These are phyloP conservation scores for Oryzias sinensis DNA, from an alignment of 2,797 vertebrate genomes.

Conservation along the genomic window DNA sequence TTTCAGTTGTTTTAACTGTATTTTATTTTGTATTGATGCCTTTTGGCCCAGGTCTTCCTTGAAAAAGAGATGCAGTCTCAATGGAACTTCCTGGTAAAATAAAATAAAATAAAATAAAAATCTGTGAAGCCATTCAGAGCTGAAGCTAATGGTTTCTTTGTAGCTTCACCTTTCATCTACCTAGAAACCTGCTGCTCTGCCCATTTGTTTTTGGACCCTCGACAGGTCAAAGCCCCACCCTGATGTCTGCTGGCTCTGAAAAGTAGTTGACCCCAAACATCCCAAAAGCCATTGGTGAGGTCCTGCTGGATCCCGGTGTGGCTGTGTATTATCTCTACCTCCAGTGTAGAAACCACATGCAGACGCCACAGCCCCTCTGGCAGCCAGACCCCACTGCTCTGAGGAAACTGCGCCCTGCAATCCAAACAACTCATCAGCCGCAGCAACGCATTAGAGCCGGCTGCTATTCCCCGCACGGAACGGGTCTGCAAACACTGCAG, in stretches of 20 bases:
- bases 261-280: conserved; percentile 66
- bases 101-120: no score
- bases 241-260: conserved; percentile 57
- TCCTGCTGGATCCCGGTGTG: conserved; percentile 44
- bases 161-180: conserved; percentile 8
- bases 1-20: no score
- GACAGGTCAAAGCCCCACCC: conserved; percentile 61
- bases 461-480: conserved; percentile 56
- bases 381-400: conserved; percentile 46
- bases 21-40: no score
- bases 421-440: conserved; percentile 66
- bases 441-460: conserved; percentile 34
- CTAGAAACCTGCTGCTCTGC: conserved; percentile 5
- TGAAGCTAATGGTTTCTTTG: conserved; percentile 11
- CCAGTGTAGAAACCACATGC: conserved; percentile 60
- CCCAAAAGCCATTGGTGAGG: conserved; percentile 54
- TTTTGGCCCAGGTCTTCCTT: no score
- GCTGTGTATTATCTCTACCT: conserved; percentile 65
- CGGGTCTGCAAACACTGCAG: conserved; percentile 41
- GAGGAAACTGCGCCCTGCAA: conserved; percentile 70
- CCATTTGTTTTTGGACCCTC: conserved; percentile 47
- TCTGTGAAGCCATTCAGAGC: conserved; percentile 9
- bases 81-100: no score
- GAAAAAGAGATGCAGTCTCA: no score
- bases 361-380: conserved; percentile 38